Base-by-base conservation (phyloP, 2,113 vertebrate species). In the Xiphias gladius region DNA sequence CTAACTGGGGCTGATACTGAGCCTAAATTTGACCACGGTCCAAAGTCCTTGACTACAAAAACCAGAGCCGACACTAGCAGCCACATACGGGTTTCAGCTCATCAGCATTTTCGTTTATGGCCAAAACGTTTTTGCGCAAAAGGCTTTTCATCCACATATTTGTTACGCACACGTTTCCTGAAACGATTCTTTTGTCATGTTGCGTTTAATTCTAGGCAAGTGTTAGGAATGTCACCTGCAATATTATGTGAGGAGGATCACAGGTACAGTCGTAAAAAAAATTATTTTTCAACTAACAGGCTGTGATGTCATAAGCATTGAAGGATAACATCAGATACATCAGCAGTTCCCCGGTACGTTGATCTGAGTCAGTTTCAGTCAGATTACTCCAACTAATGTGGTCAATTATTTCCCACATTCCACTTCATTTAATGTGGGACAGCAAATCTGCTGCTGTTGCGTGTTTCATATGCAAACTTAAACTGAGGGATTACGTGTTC, bases 401-500 rank as follows among this genome's bases (percentile, higher is more conserved):
- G 28, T 68, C 30, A 55, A 66, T 37, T 55, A 39, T 77, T 83
- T 88, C 76, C 83, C 71, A 85, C 55, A 66, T 76, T 52, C 37
- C 14, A 12, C 26, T 19, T 68, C 7, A 37, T 22, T 20, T 30
- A 2, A 66, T 2, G 19, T 17, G 57, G 35, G 26, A 64, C 26
- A 62, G 22, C 7, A 43, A 66, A 70, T 70, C 41, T 32, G 22
- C 16, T 28, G 37, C 20, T 35, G 55, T 22, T 65, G 73, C 24
- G 2, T 17, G 20, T 59, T 63, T 72, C 28, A 61, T 28, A 2
- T 54, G 74, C 4, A 48, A 35, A 61, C 16, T 73, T 65, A 71
- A 79, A 57, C 66, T 63, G 37, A 48, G 57, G 79, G 79, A 83
- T 83, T 80, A 71, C 2, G 58, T 83, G 76, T 62, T 80, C 83